Evolutionary conservation across 2,888 invertebrate genomes (phyloP), one percentile per base, ranked within the genome.

Genomic region (Spodoptera exigua): DNA sequence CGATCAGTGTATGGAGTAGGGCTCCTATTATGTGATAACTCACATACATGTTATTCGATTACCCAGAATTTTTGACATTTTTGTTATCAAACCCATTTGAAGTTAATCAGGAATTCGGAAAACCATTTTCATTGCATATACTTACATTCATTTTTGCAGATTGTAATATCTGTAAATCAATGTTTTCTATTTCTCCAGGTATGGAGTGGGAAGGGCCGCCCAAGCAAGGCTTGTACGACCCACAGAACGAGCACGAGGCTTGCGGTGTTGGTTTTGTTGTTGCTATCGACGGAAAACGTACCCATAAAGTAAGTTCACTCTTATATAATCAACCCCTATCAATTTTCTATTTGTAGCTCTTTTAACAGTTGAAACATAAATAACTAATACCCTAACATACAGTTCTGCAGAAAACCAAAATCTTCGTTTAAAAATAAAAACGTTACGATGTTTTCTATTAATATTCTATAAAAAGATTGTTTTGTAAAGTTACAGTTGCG

Each of bases 221-320:
- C 87, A 97, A 97, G 94, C 97, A 97, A 95, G 98, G 99, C 94
- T 96, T 99, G 87, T 99, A 99, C 95, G 98, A 99, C 95, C 99
- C 99, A 63, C 96, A 96, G 85, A 96, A 97, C 90, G 99, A 99
- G 95, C 98, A 97, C 91, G 99, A 99, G 89, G 99, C 99, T 74
- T 99, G 99, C 89, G 99, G 99, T 74, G 99, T 99, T 85, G 99
- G 99, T 82, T 99, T 99, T 94, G 98, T 99, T 84, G 99, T 99
- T 89, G 98, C 98, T 92, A 99, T 99, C 94, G 98, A 99, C 95
- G 99, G 99, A 79, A 96, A 96, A 86, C 96, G 97, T 73, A 97
- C 98, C 78, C 97, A 99, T 95, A 98, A 99, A 96, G 97, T 97
- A 85, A 92, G 91, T 84, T 55, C 7, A 3, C 14, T 14, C 18